Percentiles rank a stretch among this genome's conserved stretches.
These are phyloP conservation scores for Ovibos moschatus DNA, from an alignment of 2,113 vertebrate genomes.

Conservation along the genomic window DNA sequence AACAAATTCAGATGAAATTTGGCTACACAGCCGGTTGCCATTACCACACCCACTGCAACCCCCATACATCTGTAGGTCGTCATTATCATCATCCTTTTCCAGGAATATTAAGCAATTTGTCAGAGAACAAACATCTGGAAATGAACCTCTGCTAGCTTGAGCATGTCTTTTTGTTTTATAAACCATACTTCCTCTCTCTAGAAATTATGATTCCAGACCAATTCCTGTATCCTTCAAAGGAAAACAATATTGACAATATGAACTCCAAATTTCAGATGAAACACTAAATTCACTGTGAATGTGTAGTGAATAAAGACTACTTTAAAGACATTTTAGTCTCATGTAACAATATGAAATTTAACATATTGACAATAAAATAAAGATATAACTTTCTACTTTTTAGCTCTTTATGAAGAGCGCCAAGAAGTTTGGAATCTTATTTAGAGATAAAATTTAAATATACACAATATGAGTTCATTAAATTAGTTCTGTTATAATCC, in stretches of 20 bases:
- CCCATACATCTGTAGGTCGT: conserved; percentile 29
- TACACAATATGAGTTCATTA: neutral
- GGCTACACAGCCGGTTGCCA: neutral
- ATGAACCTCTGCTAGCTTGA: conserved; percentile 9
- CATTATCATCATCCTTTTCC: neutral
- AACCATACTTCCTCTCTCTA: neutral
- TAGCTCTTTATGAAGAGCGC: neutral
- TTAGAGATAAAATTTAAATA: conserved; percentile 40
- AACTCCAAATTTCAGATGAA: neutral
- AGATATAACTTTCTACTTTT: neutral
- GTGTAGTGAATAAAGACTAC: neutral
- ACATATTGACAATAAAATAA: neutral
- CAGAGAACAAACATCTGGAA: conserved; percentile 51
- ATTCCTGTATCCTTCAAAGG: neutral
- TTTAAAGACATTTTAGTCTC: neutral
- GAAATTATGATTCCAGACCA: neutral
- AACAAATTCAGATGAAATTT: neutral
- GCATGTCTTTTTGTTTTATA: neutral
- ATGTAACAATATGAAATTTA: neutral
- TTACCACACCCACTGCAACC: neutral
- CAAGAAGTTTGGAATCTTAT: neutral
- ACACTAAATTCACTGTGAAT: neutral
- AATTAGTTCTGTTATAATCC: neutral
- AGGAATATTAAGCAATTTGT: conserved; percentile 41
- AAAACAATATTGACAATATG: neutral